phyloP scores from a whole-genome alignment of 2,888 invertebrate species.

The Seira musarum region DNA sequence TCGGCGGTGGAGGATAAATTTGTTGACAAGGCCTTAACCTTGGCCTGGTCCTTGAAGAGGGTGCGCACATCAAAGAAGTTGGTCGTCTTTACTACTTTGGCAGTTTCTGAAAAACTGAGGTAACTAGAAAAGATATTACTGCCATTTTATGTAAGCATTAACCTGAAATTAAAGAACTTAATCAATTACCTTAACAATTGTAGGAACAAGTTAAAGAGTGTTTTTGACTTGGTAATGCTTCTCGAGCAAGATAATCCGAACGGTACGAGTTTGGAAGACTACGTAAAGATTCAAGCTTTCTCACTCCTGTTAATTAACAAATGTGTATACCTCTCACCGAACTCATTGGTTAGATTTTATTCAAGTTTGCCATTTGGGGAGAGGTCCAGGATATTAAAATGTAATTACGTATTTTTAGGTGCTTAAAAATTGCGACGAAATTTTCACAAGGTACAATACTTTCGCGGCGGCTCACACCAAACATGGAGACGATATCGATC shows the following conservation, averaged over 20 bases:
- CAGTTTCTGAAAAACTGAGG: conserved; percentile 48
- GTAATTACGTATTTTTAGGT: no score
- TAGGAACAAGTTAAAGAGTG: conserved; percentile 28
- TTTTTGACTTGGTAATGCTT: conserved; percentile 22
- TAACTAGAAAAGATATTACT: conserved; percentile 16
- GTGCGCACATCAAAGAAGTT: conserved; percentile 44
- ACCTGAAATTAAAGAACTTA: background rate
- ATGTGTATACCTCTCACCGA: conserved; percentile 34
- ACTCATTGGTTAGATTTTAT: conserved; percentile 24
- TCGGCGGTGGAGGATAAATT: conserved; percentile 34
- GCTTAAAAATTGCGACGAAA: conserved; percentile 28
- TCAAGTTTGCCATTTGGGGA: background rate
- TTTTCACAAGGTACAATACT: conserved; percentile 21
- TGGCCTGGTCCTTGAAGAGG: conserved; percentile 46
- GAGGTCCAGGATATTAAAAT: background rate
- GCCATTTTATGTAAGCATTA: background rate
- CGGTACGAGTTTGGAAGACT: conserved; percentile 27
- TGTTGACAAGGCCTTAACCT: conserved; percentile 41
- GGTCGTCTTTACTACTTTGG: conserved; percentile 36
- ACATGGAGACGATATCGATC: background rate
- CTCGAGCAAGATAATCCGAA: conserved; percentile 25
- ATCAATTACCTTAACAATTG: background rate
- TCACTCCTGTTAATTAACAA: conserved; percentile 35
- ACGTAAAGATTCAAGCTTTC: conserved; percentile 38
- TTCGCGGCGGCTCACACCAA: background rate